Conservation (phyloP, 2,113 vertebrate genomes). For the Mastomys natalensis region DNA sequence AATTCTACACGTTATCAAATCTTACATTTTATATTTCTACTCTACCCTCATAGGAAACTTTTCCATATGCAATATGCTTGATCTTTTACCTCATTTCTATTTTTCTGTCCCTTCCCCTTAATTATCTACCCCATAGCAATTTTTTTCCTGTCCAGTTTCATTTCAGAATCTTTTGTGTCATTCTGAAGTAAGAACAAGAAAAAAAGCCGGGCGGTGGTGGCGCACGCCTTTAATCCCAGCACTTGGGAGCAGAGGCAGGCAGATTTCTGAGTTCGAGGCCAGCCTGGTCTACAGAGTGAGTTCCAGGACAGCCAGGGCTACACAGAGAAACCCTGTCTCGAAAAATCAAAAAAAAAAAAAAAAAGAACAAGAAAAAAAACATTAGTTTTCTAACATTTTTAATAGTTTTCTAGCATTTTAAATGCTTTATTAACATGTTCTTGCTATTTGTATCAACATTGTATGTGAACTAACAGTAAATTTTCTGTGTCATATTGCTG, state of each 20-base stretch:
- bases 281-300: no score
- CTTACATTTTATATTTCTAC: slow-evolving; percentile 30
- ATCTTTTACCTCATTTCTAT: slow-evolving; percentile 19
- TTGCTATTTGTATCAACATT: not conserved
- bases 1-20: slow-evolving; percentile 49
- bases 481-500: not conserved
- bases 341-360: no score
- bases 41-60: not conserved
- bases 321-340: no score
- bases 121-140: not conserved
- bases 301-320: no score
- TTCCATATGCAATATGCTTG: not conserved
- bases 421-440: not conserved
- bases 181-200: not conserved
- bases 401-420: no score
- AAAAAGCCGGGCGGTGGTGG: no score
- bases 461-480: not conserved
- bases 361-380: not conserved
- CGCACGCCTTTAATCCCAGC: no score
- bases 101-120: not conserved
- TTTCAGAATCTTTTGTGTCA: not conserved
- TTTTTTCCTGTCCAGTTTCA: not conserved
- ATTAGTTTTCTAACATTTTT: not conserved
- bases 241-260: no score
- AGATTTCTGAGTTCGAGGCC: no score